A percentile compares a stretch with the other conserved stretches of the same genome.
Evolutionary conservation across 2,797 vertebrate species (phyloP).

Genomic region (Clamator glandarius): DNA sequence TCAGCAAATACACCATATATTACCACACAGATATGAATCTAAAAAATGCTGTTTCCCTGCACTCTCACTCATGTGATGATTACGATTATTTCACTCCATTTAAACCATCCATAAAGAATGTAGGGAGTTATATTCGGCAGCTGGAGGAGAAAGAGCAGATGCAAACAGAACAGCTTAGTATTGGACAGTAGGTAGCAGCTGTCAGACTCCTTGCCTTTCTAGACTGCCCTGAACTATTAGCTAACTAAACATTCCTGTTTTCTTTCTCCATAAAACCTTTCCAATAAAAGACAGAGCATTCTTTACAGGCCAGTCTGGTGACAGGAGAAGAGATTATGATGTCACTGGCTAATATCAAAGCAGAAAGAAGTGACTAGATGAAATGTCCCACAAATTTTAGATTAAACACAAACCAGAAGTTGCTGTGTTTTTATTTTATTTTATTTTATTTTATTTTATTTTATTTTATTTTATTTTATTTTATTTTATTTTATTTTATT

Average conservation of each 20-base stretch:
- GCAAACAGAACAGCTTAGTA: neutral
- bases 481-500: neutral
- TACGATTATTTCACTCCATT: neutral
- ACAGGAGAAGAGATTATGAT: slow-evolving; percentile 38
- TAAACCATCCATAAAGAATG: neutral
- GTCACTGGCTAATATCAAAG: neutral
- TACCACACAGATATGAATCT: neutral
- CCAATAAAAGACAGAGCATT: neutral
- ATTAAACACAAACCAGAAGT: slow-evolving; percentile 3
- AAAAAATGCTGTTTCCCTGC: neutral
- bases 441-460: neutral
- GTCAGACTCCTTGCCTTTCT: neutral
- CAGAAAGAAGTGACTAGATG: neutral
- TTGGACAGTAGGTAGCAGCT: neutral
- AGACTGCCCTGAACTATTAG: neutral
- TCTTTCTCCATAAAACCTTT: slow-evolving; percentile 36
- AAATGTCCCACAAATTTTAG: neutral
- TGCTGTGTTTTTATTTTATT: neutral
- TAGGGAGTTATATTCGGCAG: neutral
- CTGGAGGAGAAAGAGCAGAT: neutral
- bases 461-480: neutral
- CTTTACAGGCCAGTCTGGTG: neutral
- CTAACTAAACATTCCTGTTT: neutral
- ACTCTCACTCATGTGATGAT: neutral
- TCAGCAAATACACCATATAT: neutral